Evolutionary conservation across 2,113 vertebrate species (phyloP), one percentile per base, ranked within the genome.

Genomic region (Microtus ochrogaster): DNA sequence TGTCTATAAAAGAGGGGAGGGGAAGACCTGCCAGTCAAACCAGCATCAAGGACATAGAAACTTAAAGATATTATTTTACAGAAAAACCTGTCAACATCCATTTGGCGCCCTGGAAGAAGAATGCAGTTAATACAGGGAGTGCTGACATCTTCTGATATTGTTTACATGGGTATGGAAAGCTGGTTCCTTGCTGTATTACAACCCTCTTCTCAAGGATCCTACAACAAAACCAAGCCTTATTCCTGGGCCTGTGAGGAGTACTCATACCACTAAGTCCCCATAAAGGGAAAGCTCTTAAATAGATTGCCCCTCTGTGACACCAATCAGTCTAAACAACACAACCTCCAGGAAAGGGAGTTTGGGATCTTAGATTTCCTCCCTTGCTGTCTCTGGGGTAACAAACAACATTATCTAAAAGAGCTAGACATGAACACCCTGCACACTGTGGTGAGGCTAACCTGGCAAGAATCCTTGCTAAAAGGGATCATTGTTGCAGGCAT

Each of bases 281-380:
- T 21, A 52, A 96, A 96, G 90, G 89, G 92, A 95, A 95, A 84
- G 73, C 33, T 92, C 92, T 94, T 41, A 83, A 94, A 84, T 96
- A 95, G 91, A 95, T 84, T 78, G 16, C 2, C 44, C 52, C 44
- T 82, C 68, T 89, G 87, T 70, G 93, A 74, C 61, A 93, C 49
- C 97, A 26, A 94, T 95, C 78, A 82, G 90, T 26, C 92, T 84
- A 91, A 92, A 94, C 63, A 91, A 55, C 90, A 39, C 82, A 58
- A 94, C 85, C 88, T 70, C 19, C 19, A 84, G 61, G 55, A 95
- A 89, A 89, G 26, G 52, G 73, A 12, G 19, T 13, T 96, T 83
- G 19, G 41, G 36, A 47, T 85, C 77, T 95, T 92, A 76, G 79
- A 52, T 68, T 92, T 92, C 92, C 78, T 88, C 74, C 66, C 52